Evolutionary conservation across 1,140 invertebrate genomes (phyloP).

Genomic region (Bactericera cockerelli): DNA sequence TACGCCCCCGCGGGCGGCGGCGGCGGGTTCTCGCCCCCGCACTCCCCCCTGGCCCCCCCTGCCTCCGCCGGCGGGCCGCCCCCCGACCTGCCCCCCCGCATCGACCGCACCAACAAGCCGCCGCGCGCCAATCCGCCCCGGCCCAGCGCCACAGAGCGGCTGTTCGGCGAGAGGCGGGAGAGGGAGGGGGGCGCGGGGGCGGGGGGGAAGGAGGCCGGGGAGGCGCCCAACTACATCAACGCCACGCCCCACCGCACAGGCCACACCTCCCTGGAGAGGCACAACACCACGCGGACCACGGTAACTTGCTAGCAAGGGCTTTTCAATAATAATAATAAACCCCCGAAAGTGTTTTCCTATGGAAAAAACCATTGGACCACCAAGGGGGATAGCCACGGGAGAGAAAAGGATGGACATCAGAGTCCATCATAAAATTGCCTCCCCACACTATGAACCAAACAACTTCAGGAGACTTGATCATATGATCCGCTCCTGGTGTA

Average conservation of each 20-base stretch:
- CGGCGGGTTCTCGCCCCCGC: conserved; percentile 34
- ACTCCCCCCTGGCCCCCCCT: conserved; percentile 8
- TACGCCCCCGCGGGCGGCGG: conserved; percentile 36
- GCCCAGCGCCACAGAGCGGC: conserved; percentile 40
- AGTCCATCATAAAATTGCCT: no score
- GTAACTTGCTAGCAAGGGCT: conserved; percentile 33
- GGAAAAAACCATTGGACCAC: no score
- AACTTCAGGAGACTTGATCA: no score
- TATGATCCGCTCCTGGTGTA: no score
- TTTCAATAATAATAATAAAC: no score
- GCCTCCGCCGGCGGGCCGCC: conserved; percentile 25
- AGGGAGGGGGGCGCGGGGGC: conserved; percentile 21
- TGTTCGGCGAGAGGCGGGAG: conserved; percentile 34
- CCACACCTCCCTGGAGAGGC: conserved; percentile 37
- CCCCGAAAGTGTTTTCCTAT: no score
- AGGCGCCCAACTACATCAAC: conserved; percentile 39
- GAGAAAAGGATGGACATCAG: no score
- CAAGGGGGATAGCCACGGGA: no score
- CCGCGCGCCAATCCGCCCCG: conserved; percentile 26
- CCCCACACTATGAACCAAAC: no score
- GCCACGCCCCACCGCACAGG: conserved; percentile 30
- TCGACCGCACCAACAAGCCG: conserved; percentile 62
- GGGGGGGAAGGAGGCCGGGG: conserved; percentile 22
- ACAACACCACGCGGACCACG: conserved; percentile 35
- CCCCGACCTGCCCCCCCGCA: conserved; percentile 66